Evolutionary conservation across 2,797 vertebrate genomes (phyloP), one percentile per base, ranked within the genome.

Genomic region (Coregonus suidteri): DNA sequence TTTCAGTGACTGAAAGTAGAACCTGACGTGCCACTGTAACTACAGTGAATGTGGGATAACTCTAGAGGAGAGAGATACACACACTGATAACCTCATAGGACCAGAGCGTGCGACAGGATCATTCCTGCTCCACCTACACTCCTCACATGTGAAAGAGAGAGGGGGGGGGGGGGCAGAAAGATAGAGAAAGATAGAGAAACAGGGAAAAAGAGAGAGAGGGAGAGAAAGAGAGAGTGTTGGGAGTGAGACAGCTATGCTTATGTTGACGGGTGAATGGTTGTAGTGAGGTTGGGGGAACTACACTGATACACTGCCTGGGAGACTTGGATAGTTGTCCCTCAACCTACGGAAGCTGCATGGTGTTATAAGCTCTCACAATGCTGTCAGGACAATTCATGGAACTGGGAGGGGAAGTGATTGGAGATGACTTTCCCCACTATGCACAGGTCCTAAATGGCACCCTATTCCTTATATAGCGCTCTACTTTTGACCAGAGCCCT

Each of bases 381-480:
- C 2, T 47, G 85, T 25, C 3, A 73, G 87, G 92, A 97, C 96
- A 97, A 96, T 97, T 92, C 53, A 83, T 94, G 96, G 96, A 97
- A 96, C 94, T 94, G 41, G 41, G 41, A 82, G 69, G 91, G 96
- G 96, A 97, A 96, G 91, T 86, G 80, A 85, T 91, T 85, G 79
- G 74, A 89, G 83, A 90, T 83, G 79, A 80, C 25, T 75, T 79
- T 86, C 80, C 75, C 79, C 73, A 77, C 37, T 47, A 30, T 9
- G 77, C 78, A 76, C 73, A 56, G 47, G 73, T 74, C 7, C 41
- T 47, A 47, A 47, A 47, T 47, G 41, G 41, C 41, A 2, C 41
- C 7, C 41, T 47, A 9, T 2, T 47, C 7, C 41, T 25, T 25
- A 25, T 34, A 34, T 34, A 34, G 34, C 2, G 34, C 34, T 34